Evolutionary conservation across 2,888 invertebrate genomes (phyloP), one percentile per base, ranked within the genome.

Genomic region (Idaea biselata): DNA sequence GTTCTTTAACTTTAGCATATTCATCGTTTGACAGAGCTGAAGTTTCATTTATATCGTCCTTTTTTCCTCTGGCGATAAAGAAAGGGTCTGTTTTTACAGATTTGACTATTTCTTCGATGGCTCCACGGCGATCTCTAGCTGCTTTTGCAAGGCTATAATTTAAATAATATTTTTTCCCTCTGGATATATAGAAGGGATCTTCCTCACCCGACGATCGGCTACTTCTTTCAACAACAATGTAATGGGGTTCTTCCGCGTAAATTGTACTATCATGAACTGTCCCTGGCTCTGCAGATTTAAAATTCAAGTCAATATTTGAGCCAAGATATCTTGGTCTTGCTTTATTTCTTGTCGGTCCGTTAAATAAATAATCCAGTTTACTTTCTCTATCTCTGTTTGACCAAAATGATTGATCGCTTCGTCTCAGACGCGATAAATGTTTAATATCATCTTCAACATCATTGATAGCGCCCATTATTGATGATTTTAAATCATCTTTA

Each of bases 61-160:
- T 93, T 72, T 93, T 93, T n/a, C 93, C 93, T 75, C 93, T 79
- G 0, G 92, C 93, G 58, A 93, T 93, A 61, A 91, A 93, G 72
- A 89, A 93, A 0, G 93, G 93, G 64, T 93, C 90, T 59, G 91
- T 91, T 16, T 88, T 83, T 6, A 93, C 90, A 4, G 90, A 88
- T 76, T 91, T 92, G 0, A 91, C 88, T 5, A 90, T 85, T 75
- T 90, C 89, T 73, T 87, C 91, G 32, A 92, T 78, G 4, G 87
- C 86, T 16, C 90, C 90, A 7, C 91, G 86, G 64, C 91, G 80
- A 58, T 80, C 87, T 68, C 86, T 82, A 17, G 75, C 80, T 25
- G 81, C 83, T 77, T 85, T 85, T 16, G 72, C 76, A 17, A 81
- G 69, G 59, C 73, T 80, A 62, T 70, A 68, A 55, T 79, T 78